A percentile compares a stretch with the other conserved stretches of the same genome.
Evolutionary conservation across 2,797 vertebrate species (phyloP).

Genomic region (Menidia menidia): DNA sequence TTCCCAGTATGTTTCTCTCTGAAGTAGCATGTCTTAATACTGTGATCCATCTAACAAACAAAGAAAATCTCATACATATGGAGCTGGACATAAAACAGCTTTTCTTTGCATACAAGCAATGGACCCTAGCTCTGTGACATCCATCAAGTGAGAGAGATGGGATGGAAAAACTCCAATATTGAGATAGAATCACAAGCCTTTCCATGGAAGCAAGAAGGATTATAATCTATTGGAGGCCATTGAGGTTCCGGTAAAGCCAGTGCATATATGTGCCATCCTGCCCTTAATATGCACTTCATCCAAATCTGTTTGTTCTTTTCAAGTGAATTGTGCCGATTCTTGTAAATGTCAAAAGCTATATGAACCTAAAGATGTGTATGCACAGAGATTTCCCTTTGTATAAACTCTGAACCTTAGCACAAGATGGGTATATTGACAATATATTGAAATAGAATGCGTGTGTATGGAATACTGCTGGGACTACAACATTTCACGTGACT

Average conservation of each 20-base stretch:
- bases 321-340: background rate
- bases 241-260: background rate
- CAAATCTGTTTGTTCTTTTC: background rate
- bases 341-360: background rate
- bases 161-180: background rate
- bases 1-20: too few relatives aligned
- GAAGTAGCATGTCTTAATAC: background rate
- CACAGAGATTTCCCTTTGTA: background rate
- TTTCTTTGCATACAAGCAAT: background rate
- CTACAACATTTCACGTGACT: too few relatives aligned
- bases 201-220: background rate
- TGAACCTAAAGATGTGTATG: background rate
- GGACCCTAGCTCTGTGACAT: background rate
- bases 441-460: too few relatives aligned
- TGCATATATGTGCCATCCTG: background rate
- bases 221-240: background rate
- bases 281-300: background rate
- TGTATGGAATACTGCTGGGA: too few relatives aligned
- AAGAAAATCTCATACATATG: too few relatives aligned
- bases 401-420: background rate
- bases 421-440: background rate
- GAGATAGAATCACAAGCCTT: background rate
- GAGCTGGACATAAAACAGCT: background rate
- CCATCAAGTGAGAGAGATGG: background rate
- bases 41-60: background rate